These are phyloP conservation scores for Myotis pilosus DNA, from an alignment of 2,797 vertebrate species.

Conservation along the genomic window DNA sequence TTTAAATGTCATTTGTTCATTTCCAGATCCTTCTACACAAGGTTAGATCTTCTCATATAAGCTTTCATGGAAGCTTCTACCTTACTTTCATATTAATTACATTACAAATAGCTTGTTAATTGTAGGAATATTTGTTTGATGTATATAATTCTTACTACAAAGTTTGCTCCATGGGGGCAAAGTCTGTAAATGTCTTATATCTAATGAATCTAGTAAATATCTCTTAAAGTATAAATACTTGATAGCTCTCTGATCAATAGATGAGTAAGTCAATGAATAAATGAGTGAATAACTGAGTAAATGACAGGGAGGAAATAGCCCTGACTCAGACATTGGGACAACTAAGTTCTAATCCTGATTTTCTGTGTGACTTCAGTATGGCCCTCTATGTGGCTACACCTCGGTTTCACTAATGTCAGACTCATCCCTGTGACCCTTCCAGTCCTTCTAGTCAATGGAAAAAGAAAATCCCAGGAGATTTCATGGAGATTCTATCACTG, in stretches of 20 bases:
- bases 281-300: neutral
- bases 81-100: neutral
- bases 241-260: neutral
- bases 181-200: neutral
- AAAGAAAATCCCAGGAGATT: neutral
- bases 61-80: neutral
- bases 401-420: neutral
- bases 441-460: neutral
- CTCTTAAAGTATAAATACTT: neutral
- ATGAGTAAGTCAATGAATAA: neutral
- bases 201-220: neutral
- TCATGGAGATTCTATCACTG: neutral
- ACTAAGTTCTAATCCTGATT: neutral
- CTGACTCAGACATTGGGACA: neutral
- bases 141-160: neutral
- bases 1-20: conserved; percentile 17
- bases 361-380: neutral
- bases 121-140: neutral
- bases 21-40: conserved; percentile 2
- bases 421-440: neutral
- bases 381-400: neutral
- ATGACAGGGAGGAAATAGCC: neutral
- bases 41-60: neutral
- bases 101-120: neutral
- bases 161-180: neutral